These are phyloP conservation scores for Agrilus cyanescens DNA, from an alignment of 2,888 invertebrate genomes.

Conservation along the genomic window DNA sequence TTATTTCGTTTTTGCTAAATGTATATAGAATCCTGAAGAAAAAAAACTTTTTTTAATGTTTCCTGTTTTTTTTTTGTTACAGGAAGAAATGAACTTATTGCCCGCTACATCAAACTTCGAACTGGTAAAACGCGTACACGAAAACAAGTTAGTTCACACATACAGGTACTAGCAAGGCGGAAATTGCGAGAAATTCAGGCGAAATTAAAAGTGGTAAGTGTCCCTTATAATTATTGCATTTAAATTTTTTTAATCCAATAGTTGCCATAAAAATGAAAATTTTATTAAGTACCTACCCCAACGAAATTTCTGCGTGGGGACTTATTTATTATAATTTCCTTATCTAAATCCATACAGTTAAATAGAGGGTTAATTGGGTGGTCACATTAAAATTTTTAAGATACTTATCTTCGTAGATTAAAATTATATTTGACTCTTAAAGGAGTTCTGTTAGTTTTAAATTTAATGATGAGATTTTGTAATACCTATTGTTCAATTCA, in stretches of 20 bases:
- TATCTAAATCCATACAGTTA: no score
- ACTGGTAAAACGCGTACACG: constrained; percentile 99
- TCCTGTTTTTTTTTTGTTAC: constrained; percentile 36
- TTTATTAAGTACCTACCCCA: no score
- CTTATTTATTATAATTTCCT: not conserved
- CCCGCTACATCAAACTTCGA: constrained; percentile 97
- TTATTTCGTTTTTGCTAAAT: no score
- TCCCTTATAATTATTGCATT: constrained; percentile 12
- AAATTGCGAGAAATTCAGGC: constrained; percentile 97
- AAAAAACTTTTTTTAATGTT: not conserved
- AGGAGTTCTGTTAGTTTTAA: no score
- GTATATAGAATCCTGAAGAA: no score
- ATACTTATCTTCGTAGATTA: no score
- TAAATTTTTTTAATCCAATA: not conserved
- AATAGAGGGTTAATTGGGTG: no score
- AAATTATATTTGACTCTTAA: no score
- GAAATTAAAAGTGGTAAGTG: constrained; percentile 91
- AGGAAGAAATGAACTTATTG: constrained; percentile 99
- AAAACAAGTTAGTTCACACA: constrained; percentile 99
- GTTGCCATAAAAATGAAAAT: not conserved
- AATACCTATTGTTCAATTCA: no score
- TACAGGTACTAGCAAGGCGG: constrained; percentile 97
- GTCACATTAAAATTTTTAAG: no score
- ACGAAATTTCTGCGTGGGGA: no score
- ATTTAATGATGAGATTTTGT: no score